phyloP scores from a whole-genome alignment of 1,140 invertebrate species.

The Watersipora subatra region DNA sequence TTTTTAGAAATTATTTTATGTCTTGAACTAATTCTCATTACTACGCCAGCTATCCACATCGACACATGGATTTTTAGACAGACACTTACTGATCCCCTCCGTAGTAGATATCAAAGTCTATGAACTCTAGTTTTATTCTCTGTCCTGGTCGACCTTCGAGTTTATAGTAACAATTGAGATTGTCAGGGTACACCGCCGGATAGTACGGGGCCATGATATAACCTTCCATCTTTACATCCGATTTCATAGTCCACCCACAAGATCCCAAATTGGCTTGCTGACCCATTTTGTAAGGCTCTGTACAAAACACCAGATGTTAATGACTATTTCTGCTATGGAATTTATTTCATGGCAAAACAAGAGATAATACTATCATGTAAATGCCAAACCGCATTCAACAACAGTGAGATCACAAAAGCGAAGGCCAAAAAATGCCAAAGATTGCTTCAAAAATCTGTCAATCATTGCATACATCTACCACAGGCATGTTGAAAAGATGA shows the following conservation, averaged over 20 bases:
- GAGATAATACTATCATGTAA: too few relatives aligned
- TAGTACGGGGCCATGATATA: slow-evolving; percentile 89
- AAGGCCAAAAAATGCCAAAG: too few relatives aligned
- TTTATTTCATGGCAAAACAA: too few relatives aligned
- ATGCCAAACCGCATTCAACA: too few relatives aligned
- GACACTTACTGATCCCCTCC: slow-evolving; percentile 83
- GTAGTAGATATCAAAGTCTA: slow-evolving; percentile 96
- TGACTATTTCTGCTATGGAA: too few relatives aligned
- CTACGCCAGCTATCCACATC: too few relatives aligned
- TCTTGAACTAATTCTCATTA: too few relatives aligned
- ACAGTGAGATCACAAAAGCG: too few relatives aligned
- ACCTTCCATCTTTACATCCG: slow-evolving; percentile 42
- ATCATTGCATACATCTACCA: too few relatives aligned
- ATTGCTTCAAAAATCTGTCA: too few relatives aligned
- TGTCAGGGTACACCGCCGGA: slow-evolving; percentile 95
- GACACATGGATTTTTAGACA: neutral
- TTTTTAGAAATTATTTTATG: too few relatives aligned
- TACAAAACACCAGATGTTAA: neutral
- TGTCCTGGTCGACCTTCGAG: slow-evolving; percentile 79
- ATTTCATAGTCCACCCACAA: slow-evolving; percentile 37
- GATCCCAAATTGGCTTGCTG: neutral
- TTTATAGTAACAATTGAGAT: slow-evolving; percentile 78
- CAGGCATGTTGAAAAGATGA: too few relatives aligned
- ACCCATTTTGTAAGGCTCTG: neutral
- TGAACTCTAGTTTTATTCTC: slow-evolving; percentile 84